Evolutionary conservation across 2,113 vertebrate genomes (phyloP), one percentile per base, ranked within the genome.

Genomic region (Charadrius vociferus): DNA sequence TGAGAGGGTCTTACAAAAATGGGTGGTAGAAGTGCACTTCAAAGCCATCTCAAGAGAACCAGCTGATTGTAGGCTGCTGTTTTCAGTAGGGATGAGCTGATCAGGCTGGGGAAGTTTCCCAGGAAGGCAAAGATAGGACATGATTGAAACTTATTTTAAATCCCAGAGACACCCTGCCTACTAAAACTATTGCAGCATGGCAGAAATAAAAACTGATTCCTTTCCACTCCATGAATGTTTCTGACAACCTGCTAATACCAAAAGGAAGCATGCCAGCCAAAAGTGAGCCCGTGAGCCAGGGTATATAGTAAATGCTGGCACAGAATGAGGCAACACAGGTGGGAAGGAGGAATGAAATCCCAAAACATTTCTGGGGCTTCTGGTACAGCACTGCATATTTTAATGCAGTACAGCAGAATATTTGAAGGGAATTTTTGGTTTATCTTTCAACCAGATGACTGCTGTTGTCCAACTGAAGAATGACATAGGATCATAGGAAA

Each of bases 161-260:
- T 36, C 56, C 39, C 72, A 92, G 75, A 92, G 52, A 86, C 43
- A 55, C 26, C 36, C 75, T 93, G 43, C 81, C 92, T 71, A 59
- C 65, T 81, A 39, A 36, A 95, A 59, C 81, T 45, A 63, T 16
- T 84, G 68, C 65, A 71, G 88, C 81, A 87, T 15, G 29, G 90
- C 74, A 96, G 96, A 80, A 88, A 84, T 36, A 47, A 75, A 68
- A 89, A 62, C 2, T 0, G 52, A 90, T 88, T 91, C 58, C 43
- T 75, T 93, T 96, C 62, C 41, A 67, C 29, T 94, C 66, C 30
- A 37, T 75, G 81, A 91, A 72, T 68, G 92, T 79, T 95, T 89
- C 96, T 96, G 96, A 97, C 95, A 97, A 95, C 2, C 53, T 94
- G 95, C 77, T 91, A 97, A 96, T 95, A 93, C 53, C 86, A 65